phyloP scores from a whole-genome alignment of 2,797 vertebrate genomes.

The Holocentrus rufus region DNA sequence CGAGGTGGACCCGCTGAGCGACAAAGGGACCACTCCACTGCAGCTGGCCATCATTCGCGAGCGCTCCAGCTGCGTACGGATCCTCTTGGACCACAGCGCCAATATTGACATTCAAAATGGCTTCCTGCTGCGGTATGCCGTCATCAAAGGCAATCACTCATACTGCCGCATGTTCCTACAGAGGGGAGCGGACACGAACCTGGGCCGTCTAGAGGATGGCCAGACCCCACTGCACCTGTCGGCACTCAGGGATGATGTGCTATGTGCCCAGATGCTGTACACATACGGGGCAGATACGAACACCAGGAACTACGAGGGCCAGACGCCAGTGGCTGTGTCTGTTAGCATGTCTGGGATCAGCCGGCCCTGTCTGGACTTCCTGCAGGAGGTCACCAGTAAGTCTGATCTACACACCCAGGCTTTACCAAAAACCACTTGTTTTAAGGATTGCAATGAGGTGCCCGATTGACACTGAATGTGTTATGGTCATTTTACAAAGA shows the following conservation, averaged over 20 bases:
- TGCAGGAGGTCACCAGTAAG: slow-evolving; percentile 98
- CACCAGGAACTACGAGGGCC: slow-evolving; percentile 97
- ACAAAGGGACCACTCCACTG: slow-evolving; percentile 96
- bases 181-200: slow-evolving; percentile 96
- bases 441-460: too few relatives aligned
- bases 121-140: slow-evolving; percentile 95
- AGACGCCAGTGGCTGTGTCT: slow-evolving; percentile 94
- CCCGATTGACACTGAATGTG: too few relatives aligned
- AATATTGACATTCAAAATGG: slow-evolving; percentile 99
- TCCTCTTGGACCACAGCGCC: slow-evolving; percentile 97
- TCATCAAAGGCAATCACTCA: slow-evolving; percentile 98
- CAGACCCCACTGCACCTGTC: slow-evolving; percentile 98
- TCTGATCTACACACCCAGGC: slow-evolving; percentile 51
- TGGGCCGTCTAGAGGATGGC: slow-evolving; percentile 96
- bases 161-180: slow-evolving; percentile 99
- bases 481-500: too few relatives aligned
- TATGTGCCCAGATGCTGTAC: slow-evolving; percentile 96
- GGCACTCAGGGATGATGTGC: slow-evolving; percentile 94
- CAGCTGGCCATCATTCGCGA: slow-evolving; percentile 98
- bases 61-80: slow-evolving; percentile 96
- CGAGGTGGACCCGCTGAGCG: slow-evolving; percentile 96
- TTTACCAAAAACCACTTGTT: too few relatives aligned
- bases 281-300: slow-evolving; percentile 96
- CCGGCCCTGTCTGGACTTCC: slow-evolving; percentile 97
- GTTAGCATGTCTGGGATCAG: slow-evolving; percentile 93